phyloP scores from a whole-genome alignment of 1,140 invertebrate genomes.

The Papilio polyxenes region DNA sequence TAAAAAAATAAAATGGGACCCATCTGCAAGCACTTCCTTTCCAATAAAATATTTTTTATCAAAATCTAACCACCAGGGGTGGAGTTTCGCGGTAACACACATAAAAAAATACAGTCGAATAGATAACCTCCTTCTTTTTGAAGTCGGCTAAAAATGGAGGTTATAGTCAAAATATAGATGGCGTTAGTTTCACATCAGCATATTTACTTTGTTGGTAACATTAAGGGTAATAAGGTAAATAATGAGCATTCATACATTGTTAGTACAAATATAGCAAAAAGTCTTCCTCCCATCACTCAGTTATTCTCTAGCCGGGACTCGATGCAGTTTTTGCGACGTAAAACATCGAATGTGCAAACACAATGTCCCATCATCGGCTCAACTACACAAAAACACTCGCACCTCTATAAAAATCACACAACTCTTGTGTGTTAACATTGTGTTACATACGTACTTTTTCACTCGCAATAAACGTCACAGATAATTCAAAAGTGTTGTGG shows the following conservation, averaged over 20 bases:
- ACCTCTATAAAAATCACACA: slow-evolving; percentile 11
- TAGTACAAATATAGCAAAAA: neutral
- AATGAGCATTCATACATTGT: neutral
- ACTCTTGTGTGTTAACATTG: slow-evolving; percentile 12
- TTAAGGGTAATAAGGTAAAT: neutral
- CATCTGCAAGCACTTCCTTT: too few species aligned
- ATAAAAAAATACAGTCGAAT: too few species aligned
- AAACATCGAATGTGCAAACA: slow-evolving; percentile 19
- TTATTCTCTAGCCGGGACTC: neutral
- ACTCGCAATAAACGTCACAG: slow-evolving; percentile 8
- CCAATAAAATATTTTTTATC: too few species aligned
- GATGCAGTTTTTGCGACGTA: slow-evolving; percentile 6
- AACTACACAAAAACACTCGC: slow-evolving; percentile 16
- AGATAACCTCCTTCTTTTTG: too few species aligned
- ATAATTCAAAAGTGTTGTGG: slow-evolving; percentile 27
- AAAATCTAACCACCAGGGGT: too few species aligned
- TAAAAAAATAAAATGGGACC: too few species aligned
- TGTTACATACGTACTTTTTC: neutral
- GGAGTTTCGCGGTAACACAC: too few species aligned
- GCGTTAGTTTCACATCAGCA: neutral
- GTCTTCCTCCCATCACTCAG: neutral
- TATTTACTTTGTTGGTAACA: neutral
- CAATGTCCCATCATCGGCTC: slow-evolving; percentile 13
- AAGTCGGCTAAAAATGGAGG: too few species aligned
- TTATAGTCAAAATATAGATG: neutral